These are phyloP conservation scores for Trissoscelio sp. DNA, from an alignment of 2,888 invertebrate species.

Conservation along the genomic window DNA sequence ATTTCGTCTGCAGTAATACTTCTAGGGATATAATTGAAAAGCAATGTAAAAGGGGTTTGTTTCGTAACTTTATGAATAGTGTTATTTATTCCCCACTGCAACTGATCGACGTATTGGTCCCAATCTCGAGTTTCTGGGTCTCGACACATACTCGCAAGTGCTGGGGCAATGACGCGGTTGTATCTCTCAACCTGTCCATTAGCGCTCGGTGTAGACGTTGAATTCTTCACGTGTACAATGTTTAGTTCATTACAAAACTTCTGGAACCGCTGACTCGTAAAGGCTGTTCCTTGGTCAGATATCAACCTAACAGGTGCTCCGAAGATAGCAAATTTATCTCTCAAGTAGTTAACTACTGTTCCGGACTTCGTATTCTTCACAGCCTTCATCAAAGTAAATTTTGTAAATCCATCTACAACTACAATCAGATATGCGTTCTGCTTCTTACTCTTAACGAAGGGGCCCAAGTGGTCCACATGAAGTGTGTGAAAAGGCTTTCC, in stretches of 20 bases:
- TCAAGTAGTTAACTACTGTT: constrained; percentile 72
- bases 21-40: background rate
- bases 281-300: constrained; percentile 79
- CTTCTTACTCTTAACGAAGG: constrained; percentile 5
- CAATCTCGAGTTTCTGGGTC: constrained; percentile 2
- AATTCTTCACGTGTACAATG: constrained; percentile 71
- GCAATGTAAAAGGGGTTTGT: background rate
- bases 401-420: constrained; percentile 71
- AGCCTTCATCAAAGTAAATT: constrained; percentile 1
- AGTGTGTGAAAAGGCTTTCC: constrained; percentile 32
- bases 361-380: constrained; percentile 48
- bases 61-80: constrained; percentile 10
- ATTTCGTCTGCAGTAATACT: constrained; percentile 5
- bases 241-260: constrained; percentile 74
- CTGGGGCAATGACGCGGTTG: constrained; percentile 72
- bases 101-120: background rate
- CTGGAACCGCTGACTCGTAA: constrained; percentile 76
- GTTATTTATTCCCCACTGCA: constrained; percentile 12
- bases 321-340: constrained; percentile 73
- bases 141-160: background rate
- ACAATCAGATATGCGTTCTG: constrained; percentile 12
- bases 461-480: constrained; percentile 44
- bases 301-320: constrained; percentile 75
- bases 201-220: constrained; percentile 74
- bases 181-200: constrained; percentile 79